These are phyloP conservation scores for Spheniscus mendiculus DNA, from an alignment of 2,113 vertebrate species.

Conservation along the genomic window DNA sequence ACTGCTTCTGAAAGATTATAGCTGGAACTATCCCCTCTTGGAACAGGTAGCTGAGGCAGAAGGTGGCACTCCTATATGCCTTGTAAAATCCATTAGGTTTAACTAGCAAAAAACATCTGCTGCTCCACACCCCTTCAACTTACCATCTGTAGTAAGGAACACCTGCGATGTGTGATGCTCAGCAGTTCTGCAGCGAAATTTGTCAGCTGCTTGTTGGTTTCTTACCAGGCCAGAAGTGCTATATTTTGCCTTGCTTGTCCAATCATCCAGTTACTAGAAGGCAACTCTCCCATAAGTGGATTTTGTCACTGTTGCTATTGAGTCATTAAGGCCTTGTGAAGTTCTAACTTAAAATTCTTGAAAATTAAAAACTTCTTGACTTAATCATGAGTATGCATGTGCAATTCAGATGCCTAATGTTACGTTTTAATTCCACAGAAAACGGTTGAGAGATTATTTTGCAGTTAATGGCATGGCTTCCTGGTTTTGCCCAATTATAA, in stretches of 20 bases:
- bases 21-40: neutral
- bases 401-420: neutral
- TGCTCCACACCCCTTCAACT: neutral
- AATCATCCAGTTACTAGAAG: neutral
- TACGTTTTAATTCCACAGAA: neutral
- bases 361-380: neutral
- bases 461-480: neutral
- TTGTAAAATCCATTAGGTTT: neutral
- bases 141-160: neutral
- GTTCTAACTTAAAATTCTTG: neutral
- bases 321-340: neutral
- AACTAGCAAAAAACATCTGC: neutral
- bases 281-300: neutral
- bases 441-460: neutral
- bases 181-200: neutral
- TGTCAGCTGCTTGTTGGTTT: neutral
- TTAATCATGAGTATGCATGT: neutral
- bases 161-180: neutral
- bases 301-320: neutral
- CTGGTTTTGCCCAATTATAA: neutral
- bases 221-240: neutral
- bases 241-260: neutral
- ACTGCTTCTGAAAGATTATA: neutral
- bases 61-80: neutral
- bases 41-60: neutral